Percentiles rank a stretch among this genome's conserved stretches.
phyloP scores from a whole-genome alignment of 2,797 vertebrate genomes.

The Sternotherus odoratus region DNA sequence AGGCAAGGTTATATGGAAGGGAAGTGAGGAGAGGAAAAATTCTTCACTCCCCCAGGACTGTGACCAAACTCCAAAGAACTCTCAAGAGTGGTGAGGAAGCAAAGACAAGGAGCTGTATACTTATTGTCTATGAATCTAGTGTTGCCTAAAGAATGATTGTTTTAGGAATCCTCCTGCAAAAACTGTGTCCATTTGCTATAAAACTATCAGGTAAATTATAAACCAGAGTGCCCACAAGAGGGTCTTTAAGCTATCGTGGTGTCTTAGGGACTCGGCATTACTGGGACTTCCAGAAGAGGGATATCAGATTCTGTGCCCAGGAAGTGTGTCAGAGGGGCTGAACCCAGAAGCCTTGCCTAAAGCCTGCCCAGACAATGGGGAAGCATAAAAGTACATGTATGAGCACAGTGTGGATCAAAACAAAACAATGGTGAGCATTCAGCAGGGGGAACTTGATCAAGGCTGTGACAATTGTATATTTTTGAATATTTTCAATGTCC shows the following conservation, averaged over 20 bases:
- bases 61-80: too few relatives aligned
- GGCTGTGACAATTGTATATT: not conserved
- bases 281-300: too few relatives aligned
- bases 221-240: not conserved
- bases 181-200: not conserved
- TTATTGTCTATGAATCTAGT: not conserved
- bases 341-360: not conserved
- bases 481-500: not conserved
- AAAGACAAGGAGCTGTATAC: too few relatives aligned
- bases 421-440: not conserved
- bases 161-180: not conserved
- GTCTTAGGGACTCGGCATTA: not conserved
- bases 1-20: too few relatives aligned
- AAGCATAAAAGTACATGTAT: not conserved
- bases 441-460: not conserved
- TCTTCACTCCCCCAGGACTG: too few relatives aligned
- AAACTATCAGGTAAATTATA: not conserved
- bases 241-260: not conserved
- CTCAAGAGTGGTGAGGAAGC: too few relatives aligned
- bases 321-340: not conserved
- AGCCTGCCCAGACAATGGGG: not conserved
- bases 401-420: too few relatives aligned
- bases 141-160: not conserved
- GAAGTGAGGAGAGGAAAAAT: too few relatives aligned
- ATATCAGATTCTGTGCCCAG: not conserved